Percentiles rank a stretch among this genome's conserved stretches.
These are phyloP conservation scores for Rhorus exstirpatorius DNA, from an alignment of 2,888 invertebrate genomes.

Conservation along the genomic window DNA sequence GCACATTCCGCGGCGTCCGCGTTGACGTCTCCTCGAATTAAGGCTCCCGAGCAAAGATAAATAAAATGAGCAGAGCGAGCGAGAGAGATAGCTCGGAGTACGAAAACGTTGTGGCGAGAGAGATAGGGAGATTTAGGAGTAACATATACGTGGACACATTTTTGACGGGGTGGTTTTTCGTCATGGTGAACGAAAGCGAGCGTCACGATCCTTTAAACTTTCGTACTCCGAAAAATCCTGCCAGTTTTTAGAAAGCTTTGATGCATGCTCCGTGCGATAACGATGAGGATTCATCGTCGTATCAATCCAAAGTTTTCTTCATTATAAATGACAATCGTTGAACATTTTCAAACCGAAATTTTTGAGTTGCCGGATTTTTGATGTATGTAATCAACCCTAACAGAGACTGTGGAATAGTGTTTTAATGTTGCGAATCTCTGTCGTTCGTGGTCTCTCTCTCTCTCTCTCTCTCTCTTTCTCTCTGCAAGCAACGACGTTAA, in stretches of 20 bases:
- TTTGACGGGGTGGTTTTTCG: conserved; percentile 58
- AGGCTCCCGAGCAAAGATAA: conserved; percentile 72
- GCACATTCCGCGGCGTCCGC: conserved; percentile 73
- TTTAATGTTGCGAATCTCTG: background rate
- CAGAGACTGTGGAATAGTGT: background rate
- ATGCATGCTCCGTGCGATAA: background rate
- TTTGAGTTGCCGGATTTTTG: no score
- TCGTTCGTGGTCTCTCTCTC: background rate
- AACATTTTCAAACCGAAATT: background rate
- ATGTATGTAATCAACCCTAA: no score
- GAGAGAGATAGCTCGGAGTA: conserved; percentile 47
- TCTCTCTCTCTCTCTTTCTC: background rate
- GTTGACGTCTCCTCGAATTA: conserved; percentile 77
- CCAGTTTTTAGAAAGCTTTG: conserved; percentile 79
- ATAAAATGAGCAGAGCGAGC: conserved; percentile 67
- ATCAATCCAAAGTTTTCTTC: background rate
- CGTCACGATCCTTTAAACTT: conserved; percentile 55
- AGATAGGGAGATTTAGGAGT: conserved; percentile 8
- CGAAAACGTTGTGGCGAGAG: conserved; percentile 23
- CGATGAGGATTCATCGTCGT: conserved; percentile 18
- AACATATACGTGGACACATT: conserved; percentile 42
- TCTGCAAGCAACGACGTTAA: background rate
- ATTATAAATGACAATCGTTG: background rate
- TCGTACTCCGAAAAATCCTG: conserved; percentile 79
- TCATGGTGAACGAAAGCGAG: conserved; percentile 27